Conservation (phyloP, 2,888 invertebrate genomes). For the Melieria picta region DNA sequence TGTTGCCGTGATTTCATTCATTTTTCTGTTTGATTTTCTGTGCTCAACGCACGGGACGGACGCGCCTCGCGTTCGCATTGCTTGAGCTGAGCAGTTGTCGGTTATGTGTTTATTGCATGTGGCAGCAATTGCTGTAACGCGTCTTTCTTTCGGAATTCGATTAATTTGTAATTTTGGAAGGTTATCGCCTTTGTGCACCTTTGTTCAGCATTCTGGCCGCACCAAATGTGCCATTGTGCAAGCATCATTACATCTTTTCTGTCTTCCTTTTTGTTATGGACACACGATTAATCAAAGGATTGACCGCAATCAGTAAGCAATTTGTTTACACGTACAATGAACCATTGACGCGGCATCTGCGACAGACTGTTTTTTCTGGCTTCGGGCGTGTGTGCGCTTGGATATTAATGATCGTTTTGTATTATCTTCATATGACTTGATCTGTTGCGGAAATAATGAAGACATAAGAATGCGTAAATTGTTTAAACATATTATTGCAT, state of each 20-base stretch:
- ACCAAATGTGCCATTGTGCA: background rate
- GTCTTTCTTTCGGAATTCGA: background rate
- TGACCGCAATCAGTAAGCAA: constrained; percentile 27
- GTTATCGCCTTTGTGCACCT: background rate
- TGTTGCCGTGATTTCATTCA: background rate
- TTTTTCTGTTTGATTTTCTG: too few relatives aligned
- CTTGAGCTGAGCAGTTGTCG: background rate
- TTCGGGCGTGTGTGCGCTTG: background rate
- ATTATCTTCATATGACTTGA: too few relatives aligned
- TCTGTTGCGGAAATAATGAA: too few relatives aligned
- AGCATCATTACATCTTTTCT: background rate
- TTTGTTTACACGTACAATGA: constrained; percentile 25
- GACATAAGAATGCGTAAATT: too few relatives aligned
- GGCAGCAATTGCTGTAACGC: constrained; percentile 2
- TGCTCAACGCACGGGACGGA: background rate
- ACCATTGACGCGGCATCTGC: constrained; percentile 12
- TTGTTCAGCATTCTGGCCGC: background rate
- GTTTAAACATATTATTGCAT: too few relatives aligned
- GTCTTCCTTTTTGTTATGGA: background rate
- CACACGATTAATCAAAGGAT: constrained; percentile 33
- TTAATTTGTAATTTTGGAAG: constrained; percentile 1
- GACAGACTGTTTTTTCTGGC: background rate
- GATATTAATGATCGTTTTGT: constrained; percentile 9
- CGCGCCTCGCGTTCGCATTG: background rate
- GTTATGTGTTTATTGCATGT: constrained; percentile 32